Base-by-base conservation (phyloP, 2,888 invertebrate species). In the Drosophila peninsularis region DNA sequence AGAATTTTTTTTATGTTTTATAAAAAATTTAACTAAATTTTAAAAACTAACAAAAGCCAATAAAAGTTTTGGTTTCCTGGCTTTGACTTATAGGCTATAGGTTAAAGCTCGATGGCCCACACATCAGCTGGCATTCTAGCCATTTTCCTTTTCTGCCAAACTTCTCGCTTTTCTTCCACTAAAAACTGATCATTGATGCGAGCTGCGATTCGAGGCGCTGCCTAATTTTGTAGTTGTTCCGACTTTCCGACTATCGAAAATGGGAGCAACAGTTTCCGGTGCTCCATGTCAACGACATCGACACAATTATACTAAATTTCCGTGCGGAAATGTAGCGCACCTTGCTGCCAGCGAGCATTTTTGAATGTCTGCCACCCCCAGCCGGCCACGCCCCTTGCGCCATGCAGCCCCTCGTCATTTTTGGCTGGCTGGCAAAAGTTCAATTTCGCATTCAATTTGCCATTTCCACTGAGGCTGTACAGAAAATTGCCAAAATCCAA, bases 371-470 rank as follows among this genome's bases (percentile, higher is more conserved):
- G 39, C 56, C 42, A 21, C 24, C 27, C 42, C 27, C 24, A 17
- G 37, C 52, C 24, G 5, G 7, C 39, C 54, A 6, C 41, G 19
- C 41, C 41, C 19, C 30, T 19, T 13, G 7, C 9, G 7, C 36
- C 37, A 21, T 19, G 10, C 30, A 30, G 30, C 42, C 41, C 19
- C 32, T 19, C 10, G 7, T 27, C 37, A 19, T 19, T 9, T 32
- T 19, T 19, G 39, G 55, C 24, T 62, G 71, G 45, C 66, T 77
- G 82, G 60, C 79, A 67, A 82, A 84, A 84, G 86, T 88, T 84
- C 89, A 89, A 87, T 87, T 87, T 82, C 76, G 89, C 58, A 84
- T 89, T 89, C 87, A 86, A 80, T 84, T 86, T 89, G 68, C 81
- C 82, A 75, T 82, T 86, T 84, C 82, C 80, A 89, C 66, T 71